These are phyloP conservation scores for Drosophila insularis DNA, from an alignment of 1,140 invertebrate genomes.

Conservation along the genomic window DNA sequence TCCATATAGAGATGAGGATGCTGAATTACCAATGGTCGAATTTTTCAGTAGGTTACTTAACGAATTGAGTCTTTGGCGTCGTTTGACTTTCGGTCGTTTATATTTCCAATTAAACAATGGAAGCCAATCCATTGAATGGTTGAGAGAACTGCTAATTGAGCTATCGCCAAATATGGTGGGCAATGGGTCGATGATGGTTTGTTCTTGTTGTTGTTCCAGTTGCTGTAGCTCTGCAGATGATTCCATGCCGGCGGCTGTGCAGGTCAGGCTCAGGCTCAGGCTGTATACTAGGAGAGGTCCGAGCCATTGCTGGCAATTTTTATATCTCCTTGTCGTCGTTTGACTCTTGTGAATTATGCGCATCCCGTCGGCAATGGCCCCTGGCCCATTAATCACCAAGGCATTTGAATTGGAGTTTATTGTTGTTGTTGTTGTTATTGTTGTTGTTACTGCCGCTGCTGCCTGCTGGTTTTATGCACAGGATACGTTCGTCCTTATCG, in stretches of 20 bases:
- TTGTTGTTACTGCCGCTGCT: neutral
- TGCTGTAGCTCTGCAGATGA: conserved; percentile 59
- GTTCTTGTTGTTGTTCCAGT: conserved; percentile 1
- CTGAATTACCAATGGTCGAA: conserved; percentile 7
- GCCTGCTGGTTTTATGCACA: conserved; percentile 59
- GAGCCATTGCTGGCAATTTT: conserved; percentile 35
- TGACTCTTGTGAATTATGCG: conserved; percentile 65
- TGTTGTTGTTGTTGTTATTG: neutral
- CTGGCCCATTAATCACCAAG: conserved; percentile 75
- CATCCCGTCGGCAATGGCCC: conserved; percentile 73
- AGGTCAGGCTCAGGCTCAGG: conserved; percentile 44
- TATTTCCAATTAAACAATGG: conserved; percentile 52
- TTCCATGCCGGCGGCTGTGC: conserved; percentile 57
- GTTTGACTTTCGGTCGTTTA: conserved; percentile 70
- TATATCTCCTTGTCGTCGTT: conserved; percentile 25
- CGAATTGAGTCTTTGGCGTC: conserved; percentile 66
- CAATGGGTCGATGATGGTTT: conserved; percentile 28
- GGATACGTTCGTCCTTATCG: conserved; percentile 57
- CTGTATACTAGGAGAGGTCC: conserved; percentile 21
- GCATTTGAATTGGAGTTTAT: conserved; percentile 61
- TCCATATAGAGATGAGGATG: conserved; percentile 16
- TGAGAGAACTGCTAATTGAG: conserved; percentile 34
- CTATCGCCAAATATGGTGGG: conserved; percentile 14
- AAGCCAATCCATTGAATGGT: neutral
- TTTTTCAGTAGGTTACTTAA: conserved; percentile 64